Conservation (phyloP, 2,113 vertebrate genomes). For the Fregetta grallaria region DNA sequence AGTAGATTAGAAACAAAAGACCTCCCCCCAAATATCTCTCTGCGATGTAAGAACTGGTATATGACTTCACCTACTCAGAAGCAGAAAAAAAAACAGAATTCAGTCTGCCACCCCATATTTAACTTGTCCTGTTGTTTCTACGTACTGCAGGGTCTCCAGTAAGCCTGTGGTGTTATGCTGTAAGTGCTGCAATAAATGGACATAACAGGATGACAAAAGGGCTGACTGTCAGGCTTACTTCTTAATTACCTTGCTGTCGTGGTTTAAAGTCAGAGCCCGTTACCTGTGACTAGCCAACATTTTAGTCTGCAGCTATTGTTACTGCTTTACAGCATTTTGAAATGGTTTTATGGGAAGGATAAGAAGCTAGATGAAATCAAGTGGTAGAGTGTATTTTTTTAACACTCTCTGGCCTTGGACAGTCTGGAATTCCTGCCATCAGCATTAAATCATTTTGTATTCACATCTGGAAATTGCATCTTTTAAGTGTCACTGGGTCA, state of each 20-base stretch:
- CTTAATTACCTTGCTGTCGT: slow-evolving; percentile 44
- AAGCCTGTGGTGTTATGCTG: neutral
- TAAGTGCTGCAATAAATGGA: slow-evolving; percentile 39
- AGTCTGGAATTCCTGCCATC: slow-evolving; percentile 32
- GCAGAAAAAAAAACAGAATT: neutral
- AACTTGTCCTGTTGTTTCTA: slow-evolving; percentile 7
- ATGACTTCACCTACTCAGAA: neutral
- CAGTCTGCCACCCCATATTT: slow-evolving; percentile 4
- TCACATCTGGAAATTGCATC: slow-evolving; percentile 67
- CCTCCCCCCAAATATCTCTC: neutral
- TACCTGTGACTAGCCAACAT: neutral
- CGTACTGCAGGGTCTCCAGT: slow-evolving; percentile 14
- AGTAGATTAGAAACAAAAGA: slow-evolving; percentile 9
- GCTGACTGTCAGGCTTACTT: slow-evolving; percentile 38
- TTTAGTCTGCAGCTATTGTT: slow-evolving; percentile 6
- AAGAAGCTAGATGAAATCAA: slow-evolving; percentile 26
- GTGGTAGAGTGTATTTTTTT: slow-evolving; percentile 11
- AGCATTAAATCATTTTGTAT: slow-evolving; percentile 46
- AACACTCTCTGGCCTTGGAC: slow-evolving; percentile 25
- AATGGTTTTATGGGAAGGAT: slow-evolving; percentile 25
- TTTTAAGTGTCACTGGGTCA: slow-evolving; percentile 49
- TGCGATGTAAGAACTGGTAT: neutral
- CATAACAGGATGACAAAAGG: slow-evolving; percentile 44
- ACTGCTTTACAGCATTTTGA: slow-evolving; percentile 14
- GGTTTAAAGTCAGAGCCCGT: slow-evolving; percentile 34